Percentiles rank a stretch among this genome's conserved stretches.
Evolutionary conservation across 2,113 vertebrate genomes (phyloP).

Genomic region (Osmerus eperlanus): DNA sequence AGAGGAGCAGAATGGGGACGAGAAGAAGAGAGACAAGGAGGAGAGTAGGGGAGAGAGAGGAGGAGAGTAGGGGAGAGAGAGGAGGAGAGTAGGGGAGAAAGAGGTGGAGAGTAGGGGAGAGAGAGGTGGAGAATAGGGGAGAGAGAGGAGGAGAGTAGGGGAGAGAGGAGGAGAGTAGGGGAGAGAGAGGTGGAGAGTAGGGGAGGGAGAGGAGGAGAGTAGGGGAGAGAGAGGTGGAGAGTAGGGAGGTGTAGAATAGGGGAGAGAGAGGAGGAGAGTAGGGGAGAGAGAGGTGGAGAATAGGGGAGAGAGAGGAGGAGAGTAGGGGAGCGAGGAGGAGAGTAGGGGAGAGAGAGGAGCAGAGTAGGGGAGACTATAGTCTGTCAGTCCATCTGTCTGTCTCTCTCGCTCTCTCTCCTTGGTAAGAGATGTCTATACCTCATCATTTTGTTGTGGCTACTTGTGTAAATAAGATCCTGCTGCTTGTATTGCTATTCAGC

Average conservation of each 20-base stretch:
- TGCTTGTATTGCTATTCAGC: slow-evolving; percentile 38
- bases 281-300: background rate
- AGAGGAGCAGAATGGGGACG: background rate
- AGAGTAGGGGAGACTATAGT: background rate
- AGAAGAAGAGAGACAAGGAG: background rate
- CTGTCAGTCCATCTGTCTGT: slow-evolving; percentile 19
- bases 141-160: background rate
- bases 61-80: background rate
- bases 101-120: background rate
- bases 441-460: slow-evolving; percentile 25
- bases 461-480: slow-evolving; percentile 41
- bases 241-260: background rate
- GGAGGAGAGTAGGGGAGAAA: background rate
- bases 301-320: background rate
- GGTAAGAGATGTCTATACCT: slow-evolving; percentile 28
- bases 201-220: background rate
- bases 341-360: background rate
- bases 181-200: background rate
- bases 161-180: background rate
- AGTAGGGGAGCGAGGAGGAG: background rate
- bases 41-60: background rate
- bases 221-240: background rate
- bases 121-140: background rate
- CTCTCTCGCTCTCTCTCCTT: slow-evolving; percentile 23
- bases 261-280: background rate